Evolutionary conservation across 2,113 vertebrate species (phyloP).

Genomic region (Orientallactaga bullata): DNA sequence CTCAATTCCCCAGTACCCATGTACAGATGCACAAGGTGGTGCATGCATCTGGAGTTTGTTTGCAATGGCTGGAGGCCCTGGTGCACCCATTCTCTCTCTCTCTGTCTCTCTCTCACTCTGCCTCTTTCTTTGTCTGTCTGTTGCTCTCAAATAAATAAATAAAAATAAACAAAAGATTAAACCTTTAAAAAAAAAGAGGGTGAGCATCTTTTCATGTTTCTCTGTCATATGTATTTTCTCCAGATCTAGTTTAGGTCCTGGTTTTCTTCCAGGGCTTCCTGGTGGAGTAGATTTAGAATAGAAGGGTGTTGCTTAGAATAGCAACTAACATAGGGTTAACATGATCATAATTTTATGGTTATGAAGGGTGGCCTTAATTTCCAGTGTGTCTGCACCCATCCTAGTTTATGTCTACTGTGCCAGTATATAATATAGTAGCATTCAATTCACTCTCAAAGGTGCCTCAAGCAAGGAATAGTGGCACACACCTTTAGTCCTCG

Average conservation of each 20-base stretch:
- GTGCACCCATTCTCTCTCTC: too few relatives aligned
- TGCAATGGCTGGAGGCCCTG: too few relatives aligned
- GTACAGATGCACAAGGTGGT: too few relatives aligned
- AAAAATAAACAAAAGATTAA: too few relatives aligned
- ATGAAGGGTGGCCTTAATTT: neutral
- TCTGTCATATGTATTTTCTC: slow-evolving; percentile 13
- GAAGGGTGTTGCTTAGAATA: neutral
- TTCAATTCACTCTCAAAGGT: neutral
- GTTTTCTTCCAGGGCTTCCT: slow-evolving; percentile 27
- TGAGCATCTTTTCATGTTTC: slow-evolving; percentile 15
- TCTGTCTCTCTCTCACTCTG: too few relatives aligned
- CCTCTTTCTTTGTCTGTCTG: too few relatives aligned
- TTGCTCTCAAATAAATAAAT: too few relatives aligned
- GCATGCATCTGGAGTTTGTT: too few relatives aligned
- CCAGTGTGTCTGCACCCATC: neutral
- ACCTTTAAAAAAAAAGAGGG: too few relatives aligned
- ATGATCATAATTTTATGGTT: neutral
- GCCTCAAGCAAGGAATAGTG: too few relatives aligned
- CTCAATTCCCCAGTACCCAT: too few relatives aligned
- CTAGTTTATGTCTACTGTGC: neutral
- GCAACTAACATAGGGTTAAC: neutral
- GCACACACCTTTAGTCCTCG: too few relatives aligned
- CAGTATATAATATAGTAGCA: neutral
- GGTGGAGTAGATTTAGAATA: neutral
- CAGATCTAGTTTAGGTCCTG: neutral